These are phyloP conservation scores for Octopus sinensis DNA, from an alignment of 1,140 invertebrate genomes.

Conservation along the genomic window DNA sequence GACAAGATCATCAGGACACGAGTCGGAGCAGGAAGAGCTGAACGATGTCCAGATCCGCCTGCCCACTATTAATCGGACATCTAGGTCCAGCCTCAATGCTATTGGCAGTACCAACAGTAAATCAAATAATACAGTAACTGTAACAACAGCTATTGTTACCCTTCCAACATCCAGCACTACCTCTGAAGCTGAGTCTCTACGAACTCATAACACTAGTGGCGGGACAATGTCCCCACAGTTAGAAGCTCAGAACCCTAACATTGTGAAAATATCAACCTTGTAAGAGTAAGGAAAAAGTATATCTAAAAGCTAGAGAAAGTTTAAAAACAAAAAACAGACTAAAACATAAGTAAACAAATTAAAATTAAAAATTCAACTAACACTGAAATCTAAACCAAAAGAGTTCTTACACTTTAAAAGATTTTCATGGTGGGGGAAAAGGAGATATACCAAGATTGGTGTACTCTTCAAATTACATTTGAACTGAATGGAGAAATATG, in stretches of 20 bases:
- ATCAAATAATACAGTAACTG: constrained; percentile 43
- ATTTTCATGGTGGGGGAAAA: too few species aligned
- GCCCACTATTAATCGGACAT: constrained; percentile 46
- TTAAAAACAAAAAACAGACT: too few species aligned
- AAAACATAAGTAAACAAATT: too few species aligned
- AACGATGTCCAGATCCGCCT: constrained; percentile 60
- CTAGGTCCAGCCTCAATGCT: constrained; percentile 51
- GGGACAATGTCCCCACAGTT: constrained; percentile 30
- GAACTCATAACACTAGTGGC: constrained; percentile 38
- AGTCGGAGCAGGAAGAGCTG: constrained; percentile 57
- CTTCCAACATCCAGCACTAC: constrained; percentile 48
- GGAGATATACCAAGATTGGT: too few species aligned
- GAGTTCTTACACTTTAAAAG: too few species aligned
- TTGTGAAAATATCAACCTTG: constrained; percentile 48
- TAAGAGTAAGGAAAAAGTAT: constrained; percentile 22
- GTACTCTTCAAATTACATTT: too few species aligned
- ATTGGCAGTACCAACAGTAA: constrained; percentile 37
- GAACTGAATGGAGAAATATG: too few species aligned
- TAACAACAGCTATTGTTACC: constrained; percentile 48
- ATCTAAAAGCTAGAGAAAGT: too few species aligned
- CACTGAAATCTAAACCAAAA: too few species aligned
- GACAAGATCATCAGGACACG: constrained; percentile 49
- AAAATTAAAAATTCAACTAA: too few species aligned
- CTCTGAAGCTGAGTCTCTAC: constrained; percentile 44
- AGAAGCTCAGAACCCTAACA: constrained; percentile 36